phyloP scores from a whole-genome alignment of 2,113 vertebrate species.

The Pipra filicauda region DNA sequence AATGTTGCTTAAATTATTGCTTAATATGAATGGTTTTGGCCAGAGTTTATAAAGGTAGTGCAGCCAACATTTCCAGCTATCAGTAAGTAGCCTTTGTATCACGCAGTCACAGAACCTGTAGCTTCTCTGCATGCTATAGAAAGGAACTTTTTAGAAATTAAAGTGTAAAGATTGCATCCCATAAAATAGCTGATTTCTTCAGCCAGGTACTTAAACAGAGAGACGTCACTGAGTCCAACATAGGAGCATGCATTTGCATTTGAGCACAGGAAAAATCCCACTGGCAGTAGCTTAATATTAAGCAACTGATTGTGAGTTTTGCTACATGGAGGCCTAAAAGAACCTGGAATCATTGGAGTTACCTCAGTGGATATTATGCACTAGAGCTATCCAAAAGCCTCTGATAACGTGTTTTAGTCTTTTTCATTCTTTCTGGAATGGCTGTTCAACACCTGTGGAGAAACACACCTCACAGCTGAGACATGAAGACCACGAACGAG shows the following conservation, averaged over 20 bases:
- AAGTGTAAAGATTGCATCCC: neutral
- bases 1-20: slow-evolving; percentile 32
- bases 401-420: neutral
- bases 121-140: neutral
- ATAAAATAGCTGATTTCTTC: neutral
- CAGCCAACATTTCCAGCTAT: neutral
- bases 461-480: neutral
- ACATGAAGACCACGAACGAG: rapidly evolving
- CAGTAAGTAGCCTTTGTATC: neutral
- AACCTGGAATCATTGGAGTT: neutral
- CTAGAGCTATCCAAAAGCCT: neutral
- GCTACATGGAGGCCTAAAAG: neutral
- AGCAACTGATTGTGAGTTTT: neutral
- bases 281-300: neutral
- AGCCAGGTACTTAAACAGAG: neutral
- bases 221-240: rapidly evolving
- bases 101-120: neutral
- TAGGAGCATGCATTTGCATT: neutral
- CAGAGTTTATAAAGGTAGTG: neutral
- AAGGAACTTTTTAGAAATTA: neutral
- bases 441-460: neutral
- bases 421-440: neutral
- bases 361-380: neutral
- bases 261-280: neutral
- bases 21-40: neutral